These are phyloP conservation scores for Oreochromis niloticus DNA, from an alignment of 2,113 vertebrate species.

Conservation along the genomic window DNA sequence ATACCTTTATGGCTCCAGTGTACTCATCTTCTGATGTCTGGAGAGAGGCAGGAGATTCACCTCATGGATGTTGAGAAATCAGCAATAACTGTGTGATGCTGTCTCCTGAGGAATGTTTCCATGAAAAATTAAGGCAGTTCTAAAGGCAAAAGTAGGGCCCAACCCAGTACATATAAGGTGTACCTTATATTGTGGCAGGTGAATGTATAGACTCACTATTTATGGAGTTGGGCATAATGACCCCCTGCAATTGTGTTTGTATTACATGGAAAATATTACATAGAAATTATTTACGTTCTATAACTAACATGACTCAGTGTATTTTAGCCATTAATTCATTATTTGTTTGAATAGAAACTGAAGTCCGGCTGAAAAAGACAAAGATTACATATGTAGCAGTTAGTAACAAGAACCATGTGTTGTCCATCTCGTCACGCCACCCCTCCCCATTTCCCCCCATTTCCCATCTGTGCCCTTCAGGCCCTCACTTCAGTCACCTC, in stretches of 20 bases:
- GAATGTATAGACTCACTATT: background rate
- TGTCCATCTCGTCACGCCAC: constrained; percentile 12
- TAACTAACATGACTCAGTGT: background rate
- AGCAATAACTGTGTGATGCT: background rate
- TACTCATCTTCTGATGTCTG: background rate
- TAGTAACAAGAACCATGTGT: constrained; percentile 73
- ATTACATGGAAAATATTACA: constrained; percentile 1
- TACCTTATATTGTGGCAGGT: background rate
- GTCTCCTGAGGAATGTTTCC: background rate
- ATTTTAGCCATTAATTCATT: background rate
- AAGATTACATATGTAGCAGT: constrained; percentile 29
- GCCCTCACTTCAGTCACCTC: constrained; percentile 61
- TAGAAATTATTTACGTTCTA: background rate
- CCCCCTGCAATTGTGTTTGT: background rate
- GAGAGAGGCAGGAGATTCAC: background rate
- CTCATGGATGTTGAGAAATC: background rate
- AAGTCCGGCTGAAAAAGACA: background rate
- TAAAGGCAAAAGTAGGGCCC: background rate
- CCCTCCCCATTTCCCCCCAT: constrained; percentile 25
- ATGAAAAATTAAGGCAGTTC: background rate
- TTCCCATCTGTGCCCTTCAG: constrained; percentile 70
- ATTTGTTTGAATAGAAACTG: background rate
- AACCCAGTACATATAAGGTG: background rate
- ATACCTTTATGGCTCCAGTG: background rate
- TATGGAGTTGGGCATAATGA: background rate